Conservation (phyloP, 2,113 vertebrate genomes). For the Scalopus aquaticus region DNA sequence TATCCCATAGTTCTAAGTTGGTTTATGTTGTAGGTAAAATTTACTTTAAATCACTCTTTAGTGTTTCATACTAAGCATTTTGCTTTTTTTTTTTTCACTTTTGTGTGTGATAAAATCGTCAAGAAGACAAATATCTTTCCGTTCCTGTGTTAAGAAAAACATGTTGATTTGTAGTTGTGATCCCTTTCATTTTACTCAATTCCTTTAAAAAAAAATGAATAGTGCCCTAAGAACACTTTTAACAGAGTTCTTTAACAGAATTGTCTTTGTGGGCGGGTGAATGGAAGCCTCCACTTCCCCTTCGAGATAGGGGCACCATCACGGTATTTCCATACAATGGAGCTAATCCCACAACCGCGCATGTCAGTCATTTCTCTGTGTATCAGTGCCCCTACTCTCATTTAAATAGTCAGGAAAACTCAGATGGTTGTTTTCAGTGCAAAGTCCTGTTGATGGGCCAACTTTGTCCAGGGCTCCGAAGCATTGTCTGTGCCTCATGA, state of each 20-base stretch:
- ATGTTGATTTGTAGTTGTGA: not conserved
- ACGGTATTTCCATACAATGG: slow-evolving; percentile 31
- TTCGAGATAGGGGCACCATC: slow-evolving; percentile 28
- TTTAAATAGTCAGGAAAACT: slow-evolving; percentile 76
- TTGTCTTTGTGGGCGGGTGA: not conserved
- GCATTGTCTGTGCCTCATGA: slow-evolving; percentile 80
- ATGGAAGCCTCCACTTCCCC: not conserved
- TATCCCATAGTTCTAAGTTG: not conserved
- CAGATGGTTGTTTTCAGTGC: slow-evolving; percentile 76
- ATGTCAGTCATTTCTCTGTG: slow-evolving; percentile 73
- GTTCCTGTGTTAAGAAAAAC: not conserved
- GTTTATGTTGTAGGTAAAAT: not conserved
- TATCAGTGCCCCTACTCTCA: slow-evolving; percentile 66
- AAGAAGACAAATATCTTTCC: not conserved
- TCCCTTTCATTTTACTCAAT: not conserved
- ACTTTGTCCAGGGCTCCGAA: slow-evolving; percentile 48
- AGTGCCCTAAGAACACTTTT: not conserved
- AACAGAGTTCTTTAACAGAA: not conserved
- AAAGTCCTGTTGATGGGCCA: slow-evolving; percentile 69
- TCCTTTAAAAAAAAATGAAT: too few species aligned
- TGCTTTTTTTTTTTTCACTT: not conserved
- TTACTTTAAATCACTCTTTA: not conserved
- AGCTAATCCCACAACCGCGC: slow-evolving; percentile 80
- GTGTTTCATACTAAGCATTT: not conserved
- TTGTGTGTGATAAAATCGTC: not conserved